Evolutionary conservation across 2,113 vertebrate genomes (phyloP).

Genomic region (Seriola quinqueradiata): DNA sequence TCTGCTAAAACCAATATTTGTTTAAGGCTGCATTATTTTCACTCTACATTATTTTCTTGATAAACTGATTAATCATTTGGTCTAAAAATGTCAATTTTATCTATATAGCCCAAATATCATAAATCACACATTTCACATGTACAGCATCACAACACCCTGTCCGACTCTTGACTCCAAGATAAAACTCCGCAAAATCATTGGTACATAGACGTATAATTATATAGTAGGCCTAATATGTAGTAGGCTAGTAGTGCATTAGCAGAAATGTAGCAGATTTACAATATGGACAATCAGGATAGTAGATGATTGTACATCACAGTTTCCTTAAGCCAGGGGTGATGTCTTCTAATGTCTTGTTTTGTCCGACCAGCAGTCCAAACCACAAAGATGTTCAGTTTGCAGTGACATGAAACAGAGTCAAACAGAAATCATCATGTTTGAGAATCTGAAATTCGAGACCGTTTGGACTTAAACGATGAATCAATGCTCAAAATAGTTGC

Average conservation of each 20-base stretch:
- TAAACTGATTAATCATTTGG: not conserved
- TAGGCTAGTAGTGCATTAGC: not conserved
- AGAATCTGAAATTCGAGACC: too few relatives aligned
- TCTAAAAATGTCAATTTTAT: not conserved
- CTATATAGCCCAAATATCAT: not conserved
- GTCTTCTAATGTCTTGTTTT: not conserved
- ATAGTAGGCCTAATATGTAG: not conserved
- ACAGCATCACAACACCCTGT: not conserved
- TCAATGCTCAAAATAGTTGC: not conserved
- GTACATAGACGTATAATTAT: not conserved
- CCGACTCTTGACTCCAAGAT: too few relatives aligned
- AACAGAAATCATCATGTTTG: not conserved
- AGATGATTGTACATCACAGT: not conserved
- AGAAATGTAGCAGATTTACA: not conserved
- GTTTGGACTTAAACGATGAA: too few relatives aligned
- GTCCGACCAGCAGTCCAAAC: not conserved
- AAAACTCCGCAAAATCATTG: too few relatives aligned
- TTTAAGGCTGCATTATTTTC: not conserved
- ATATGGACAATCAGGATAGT: not conserved
- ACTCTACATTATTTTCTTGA: not conserved
- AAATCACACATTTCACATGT: not conserved
- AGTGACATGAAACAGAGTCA: not conserved
- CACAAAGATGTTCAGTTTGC: not conserved
- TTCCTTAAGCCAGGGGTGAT: not conserved
- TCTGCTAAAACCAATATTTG: slow-evolving; percentile 1